phyloP scores from a whole-genome alignment of 1,140 invertebrate genomes.

The Zaprionus ornatus region DNA sequence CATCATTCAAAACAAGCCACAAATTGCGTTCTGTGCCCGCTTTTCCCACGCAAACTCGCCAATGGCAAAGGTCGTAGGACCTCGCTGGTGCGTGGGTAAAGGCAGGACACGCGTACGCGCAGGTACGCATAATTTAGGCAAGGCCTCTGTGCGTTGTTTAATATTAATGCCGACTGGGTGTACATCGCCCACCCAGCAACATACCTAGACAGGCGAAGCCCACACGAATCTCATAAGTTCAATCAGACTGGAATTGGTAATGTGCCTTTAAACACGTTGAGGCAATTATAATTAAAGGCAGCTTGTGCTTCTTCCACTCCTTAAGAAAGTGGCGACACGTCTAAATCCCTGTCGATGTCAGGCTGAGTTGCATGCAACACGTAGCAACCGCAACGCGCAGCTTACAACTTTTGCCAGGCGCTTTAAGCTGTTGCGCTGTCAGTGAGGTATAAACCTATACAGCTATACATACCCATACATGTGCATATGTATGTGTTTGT shows the following conservation, averaged over 20 bases:
- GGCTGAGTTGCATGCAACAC: slow-evolving; percentile 64
- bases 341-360: slow-evolving; percentile 1
- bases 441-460: not conserved
- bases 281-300: slow-evolving; percentile 60
- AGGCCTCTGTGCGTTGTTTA: not conserved
- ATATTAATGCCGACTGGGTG: not conserved
- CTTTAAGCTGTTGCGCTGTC: slow-evolving; percentile 28
- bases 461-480: not conserved
- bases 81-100: not conserved
- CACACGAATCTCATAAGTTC: slow-evolving; percentile 12
- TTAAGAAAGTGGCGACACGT: slow-evolving; percentile 1
- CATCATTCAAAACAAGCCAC: slow-evolving; percentile 68
- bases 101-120: not conserved
- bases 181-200: not conserved
- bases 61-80: slow-evolving; percentile 25
- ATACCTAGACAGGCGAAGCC: not conserved
- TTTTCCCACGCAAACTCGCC: slow-evolving; percentile 25
- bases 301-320: not conserved
- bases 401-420: slow-evolving; percentile 3
- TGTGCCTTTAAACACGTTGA: slow-evolving; percentile 16
- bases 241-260: slow-evolving; percentile 11
- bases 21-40: slow-evolving; percentile 57
- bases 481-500: not conserved
- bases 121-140: slow-evolving; percentile 15
- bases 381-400: slow-evolving; percentile 44